Percentiles rank a stretch among this genome's conserved stretches.
Evolutionary conservation across 2,888 invertebrate species (phyloP).

Genomic region (Calephelis perditalis): DNA sequence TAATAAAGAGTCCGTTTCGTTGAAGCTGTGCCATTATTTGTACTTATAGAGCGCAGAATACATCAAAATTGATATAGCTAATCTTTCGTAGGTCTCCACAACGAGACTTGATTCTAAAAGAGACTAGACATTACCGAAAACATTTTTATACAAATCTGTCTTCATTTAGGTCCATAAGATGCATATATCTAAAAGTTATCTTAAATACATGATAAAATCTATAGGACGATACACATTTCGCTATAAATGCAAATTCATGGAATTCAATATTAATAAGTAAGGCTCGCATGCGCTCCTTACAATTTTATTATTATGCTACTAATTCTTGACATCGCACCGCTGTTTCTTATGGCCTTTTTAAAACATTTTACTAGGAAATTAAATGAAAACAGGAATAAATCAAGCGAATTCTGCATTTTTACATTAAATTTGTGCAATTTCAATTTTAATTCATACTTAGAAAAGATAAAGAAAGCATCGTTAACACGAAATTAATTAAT

Average conservation of each 20-base stretch:
- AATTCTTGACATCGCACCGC: conserved; percentile 43
- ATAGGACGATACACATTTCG: conserved; percentile 75
- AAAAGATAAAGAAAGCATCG: too few species aligned
- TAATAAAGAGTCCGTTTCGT: conserved; percentile 30
- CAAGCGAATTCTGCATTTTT: not conserved
- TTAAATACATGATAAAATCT: conserved; percentile 74
- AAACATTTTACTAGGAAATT: conserved; percentile 1
- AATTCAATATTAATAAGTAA: conserved; percentile 72
- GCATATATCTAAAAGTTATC: conserved; percentile 61
- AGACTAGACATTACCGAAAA: conserved; percentile 72
- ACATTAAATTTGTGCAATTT: not conserved
- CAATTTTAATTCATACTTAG: not conserved
- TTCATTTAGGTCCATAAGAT: conserved; percentile 57
- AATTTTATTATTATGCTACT: conserved; percentile 70
- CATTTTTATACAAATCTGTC: conserved; percentile 57
- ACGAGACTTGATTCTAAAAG: conserved; percentile 50
- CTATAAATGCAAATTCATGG: conserved; percentile 78
- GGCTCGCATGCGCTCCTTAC: conserved; percentile 53
- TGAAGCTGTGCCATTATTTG: conserved; percentile 66
- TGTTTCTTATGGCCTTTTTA: conserved; percentile 17
- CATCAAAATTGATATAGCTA: conserved; percentile 45
- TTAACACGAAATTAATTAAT: too few species aligned
- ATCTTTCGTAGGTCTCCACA: conserved; percentile 44
- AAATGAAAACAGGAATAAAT: not conserved
- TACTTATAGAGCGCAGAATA: conserved; percentile 64